Evolutionary conservation across 2,888 invertebrate species (phyloP).

Genomic region (Erebia aethiops): DNA sequence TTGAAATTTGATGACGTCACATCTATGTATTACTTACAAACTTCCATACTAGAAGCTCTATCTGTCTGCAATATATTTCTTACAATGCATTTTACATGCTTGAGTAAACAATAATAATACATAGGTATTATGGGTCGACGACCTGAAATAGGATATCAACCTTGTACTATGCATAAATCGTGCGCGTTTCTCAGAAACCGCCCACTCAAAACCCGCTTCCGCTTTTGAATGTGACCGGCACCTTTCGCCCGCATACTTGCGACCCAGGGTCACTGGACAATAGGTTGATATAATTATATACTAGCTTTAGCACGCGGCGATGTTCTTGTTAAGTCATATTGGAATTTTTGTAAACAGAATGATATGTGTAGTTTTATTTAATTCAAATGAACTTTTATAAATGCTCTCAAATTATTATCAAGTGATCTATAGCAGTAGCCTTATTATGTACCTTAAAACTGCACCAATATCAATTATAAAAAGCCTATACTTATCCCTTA

Average conservation of each 20-base stretch:
- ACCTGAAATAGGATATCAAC: conserved; percentile 10
- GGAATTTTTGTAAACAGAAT: too few relatives aligned
- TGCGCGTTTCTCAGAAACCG: conserved; percentile 4
- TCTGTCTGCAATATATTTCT: not conserved
- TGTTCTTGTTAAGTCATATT: not conserved
- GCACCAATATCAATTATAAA: too few relatives aligned
- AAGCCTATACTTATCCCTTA: too few relatives aligned
- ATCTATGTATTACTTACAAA: too few relatives aligned
- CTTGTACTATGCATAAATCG: not conserved
- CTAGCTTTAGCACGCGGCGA: conserved; percentile 27
- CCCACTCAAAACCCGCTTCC: conserved; percentile 42
- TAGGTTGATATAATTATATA: conserved; percentile 49
- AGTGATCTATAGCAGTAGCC: too few relatives aligned
- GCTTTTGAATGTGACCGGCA: conserved; percentile 41
- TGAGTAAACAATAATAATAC: conserved; percentile 4
- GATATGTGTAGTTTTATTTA: too few relatives aligned
- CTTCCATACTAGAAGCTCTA: not conserved
- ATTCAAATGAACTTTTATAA: too few relatives aligned
- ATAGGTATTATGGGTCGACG: not conserved
- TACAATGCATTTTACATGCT: not conserved
- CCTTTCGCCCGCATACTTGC: conserved; percentile 64
- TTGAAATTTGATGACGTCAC: too few relatives aligned
- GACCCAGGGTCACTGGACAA: conserved; percentile 59
- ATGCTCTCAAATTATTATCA: too few relatives aligned
- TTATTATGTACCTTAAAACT: too few relatives aligned